Conservation (phyloP, 2,888 invertebrate species). For the Ptychoptera contaminata region DNA sequence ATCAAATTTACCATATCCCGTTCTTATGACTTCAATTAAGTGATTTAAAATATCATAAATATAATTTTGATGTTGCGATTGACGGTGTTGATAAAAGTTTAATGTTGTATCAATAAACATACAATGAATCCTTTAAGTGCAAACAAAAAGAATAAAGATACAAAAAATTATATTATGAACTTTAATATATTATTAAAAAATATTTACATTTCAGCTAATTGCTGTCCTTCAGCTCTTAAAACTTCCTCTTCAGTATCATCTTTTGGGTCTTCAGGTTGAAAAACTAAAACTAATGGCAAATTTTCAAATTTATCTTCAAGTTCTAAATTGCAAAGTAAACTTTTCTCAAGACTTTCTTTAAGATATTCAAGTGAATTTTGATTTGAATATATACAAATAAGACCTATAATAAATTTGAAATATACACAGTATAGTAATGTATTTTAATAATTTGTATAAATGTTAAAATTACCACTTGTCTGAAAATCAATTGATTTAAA, state of each 20-base stretch:
- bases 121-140: slow-evolving; percentile 20
- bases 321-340: slow-evolving; percentile 74
- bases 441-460: slow-evolving; percentile 1
- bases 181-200: not conserved
- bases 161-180: not conserved
- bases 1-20: slow-evolving; percentile 28
- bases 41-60: slow-evolving; percentile 31
- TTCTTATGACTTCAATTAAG: slow-evolving; percentile 27
- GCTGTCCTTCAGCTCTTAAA: slow-evolving; percentile 77
- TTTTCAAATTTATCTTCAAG: slow-evolving; percentile 82
- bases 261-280: slow-evolving; percentile 65
- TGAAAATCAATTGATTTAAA: slow-evolving; percentile 73
- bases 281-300: slow-evolving; percentile 78
- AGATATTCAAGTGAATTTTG: slow-evolving; percentile 86
- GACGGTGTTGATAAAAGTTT: slow-evolving; percentile 20
- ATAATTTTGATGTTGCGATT: slow-evolving; percentile 30
- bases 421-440: slow-evolving; percentile 1
- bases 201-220: slow-evolving; percentile 66
- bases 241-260: slow-evolving; percentile 74
- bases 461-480: slow-evolving; percentile 56
- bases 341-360: slow-evolving; percentile 79
- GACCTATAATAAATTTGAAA: slow-evolving; percentile 32
- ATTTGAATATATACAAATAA: slow-evolving; percentile 80
- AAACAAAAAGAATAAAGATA: not conserved
- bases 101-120: slow-evolving; percentile 25